Conservation (phyloP, 1,140 invertebrate genomes). For the Saccostrea glomerata region DNA sequence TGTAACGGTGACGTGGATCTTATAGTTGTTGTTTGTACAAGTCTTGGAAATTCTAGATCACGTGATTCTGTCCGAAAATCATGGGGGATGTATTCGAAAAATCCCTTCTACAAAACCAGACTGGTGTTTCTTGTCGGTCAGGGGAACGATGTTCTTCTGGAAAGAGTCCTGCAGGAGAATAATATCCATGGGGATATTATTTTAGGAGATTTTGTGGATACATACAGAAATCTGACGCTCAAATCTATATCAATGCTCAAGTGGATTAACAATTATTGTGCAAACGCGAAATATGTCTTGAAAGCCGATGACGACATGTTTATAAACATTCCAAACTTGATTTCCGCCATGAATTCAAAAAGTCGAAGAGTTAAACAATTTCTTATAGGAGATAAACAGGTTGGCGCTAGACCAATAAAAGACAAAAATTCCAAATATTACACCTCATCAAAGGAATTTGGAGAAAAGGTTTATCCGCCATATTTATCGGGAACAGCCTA, state of each 20-base stretch:
- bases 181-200: slow-evolving; percentile 85
- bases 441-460: slow-evolving; percentile 73
- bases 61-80: slow-evolving; percentile 71
- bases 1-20: slow-evolving; percentile 41
- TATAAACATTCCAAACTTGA: slow-evolving; percentile 65
- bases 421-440: slow-evolving; percentile 78
- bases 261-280: slow-evolving; percentile 86
- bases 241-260: slow-evolving; percentile 91
- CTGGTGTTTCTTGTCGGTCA: slow-evolving; percentile 87
- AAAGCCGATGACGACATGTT: slow-evolving; percentile 80
- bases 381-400: slow-evolving; percentile 60
- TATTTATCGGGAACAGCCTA: slow-evolving; percentile 78
- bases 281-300: slow-evolving; percentile 80
- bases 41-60: slow-evolving; percentile 56
- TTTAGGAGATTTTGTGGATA: slow-evolving; percentile 88
- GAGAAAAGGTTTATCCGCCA: slow-evolving; percentile 70
- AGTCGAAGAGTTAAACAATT: slow-evolving; percentile 44
- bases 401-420: slow-evolving; percentile 63
- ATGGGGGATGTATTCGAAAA: slow-evolving; percentile 68
- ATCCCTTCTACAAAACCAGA: slow-evolving; percentile 48
- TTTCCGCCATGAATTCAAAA: slow-evolving; percentile 50
- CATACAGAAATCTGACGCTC: slow-evolving; percentile 91
- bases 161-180: slow-evolving; percentile 80
- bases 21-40: slow-evolving; percentile 60
- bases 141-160: slow-evolving; percentile 79